Conservation (phyloP, 2,113 vertebrate species). For the Perognathus longimembris region DNA sequence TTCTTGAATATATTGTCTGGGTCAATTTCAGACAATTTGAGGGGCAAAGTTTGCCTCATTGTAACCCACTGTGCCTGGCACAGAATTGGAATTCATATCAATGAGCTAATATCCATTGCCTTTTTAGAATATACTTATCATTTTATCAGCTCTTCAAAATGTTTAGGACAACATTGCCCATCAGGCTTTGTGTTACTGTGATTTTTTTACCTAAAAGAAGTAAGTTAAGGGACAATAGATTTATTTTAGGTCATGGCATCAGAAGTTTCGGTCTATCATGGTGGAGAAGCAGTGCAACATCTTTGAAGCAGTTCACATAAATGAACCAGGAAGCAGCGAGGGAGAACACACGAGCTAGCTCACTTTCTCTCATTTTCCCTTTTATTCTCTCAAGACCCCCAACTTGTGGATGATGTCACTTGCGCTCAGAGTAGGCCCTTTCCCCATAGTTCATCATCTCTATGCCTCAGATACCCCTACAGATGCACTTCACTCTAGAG, state of each 20-base stretch:
- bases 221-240: neutral
- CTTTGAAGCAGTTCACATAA: neutral
- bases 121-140: neutral
- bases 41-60: neutral
- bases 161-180: neutral
- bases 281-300: accelerated
- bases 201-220: neutral
- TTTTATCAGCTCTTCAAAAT: neutral
- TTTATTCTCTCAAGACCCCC: neutral
- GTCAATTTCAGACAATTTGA: neutral
- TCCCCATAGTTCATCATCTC: too few species aligned
- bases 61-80: neutral
- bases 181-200: neutral
- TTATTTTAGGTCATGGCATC: neutral
- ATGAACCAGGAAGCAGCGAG: neutral
- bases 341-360: neutral
- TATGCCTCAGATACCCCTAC: too few species aligned
- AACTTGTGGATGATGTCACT: too few species aligned
- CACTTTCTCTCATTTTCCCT: neutral
- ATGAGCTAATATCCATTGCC: neutral
- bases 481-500: too few species aligned
- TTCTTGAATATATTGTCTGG: neutral
- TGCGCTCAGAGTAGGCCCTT: too few species aligned
- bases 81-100: neutral
- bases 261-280: neutral